These are phyloP conservation scores for Tetragnatha versicolor DNA, from an alignment of 1,140 invertebrate genomes.

Conservation along the genomic window DNA sequence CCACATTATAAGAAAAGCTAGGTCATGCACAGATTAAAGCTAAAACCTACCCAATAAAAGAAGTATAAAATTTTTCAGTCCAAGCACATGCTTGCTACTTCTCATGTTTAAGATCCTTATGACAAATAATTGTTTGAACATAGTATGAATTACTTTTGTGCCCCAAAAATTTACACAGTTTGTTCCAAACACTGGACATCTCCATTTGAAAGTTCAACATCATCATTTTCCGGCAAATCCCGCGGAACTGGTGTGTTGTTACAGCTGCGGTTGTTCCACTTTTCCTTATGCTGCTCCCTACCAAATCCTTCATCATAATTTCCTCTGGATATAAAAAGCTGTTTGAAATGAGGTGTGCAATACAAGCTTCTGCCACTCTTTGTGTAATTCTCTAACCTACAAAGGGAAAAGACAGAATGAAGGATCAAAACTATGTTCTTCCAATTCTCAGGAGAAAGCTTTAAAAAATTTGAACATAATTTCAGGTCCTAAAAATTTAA, in stretches of 20 bases:
- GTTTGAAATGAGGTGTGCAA: constrained; percentile 82
- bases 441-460: too few species aligned
- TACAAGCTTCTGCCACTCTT: constrained; percentile 73
- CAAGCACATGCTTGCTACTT: constrained; percentile 25
- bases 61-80: constrained; percentile 36
- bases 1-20: constrained; percentile 20
- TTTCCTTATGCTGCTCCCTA: constrained; percentile 65
- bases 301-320: constrained; percentile 84
- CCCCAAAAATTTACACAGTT: constrained; percentile 17
- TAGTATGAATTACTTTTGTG: neutral
- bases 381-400: constrained; percentile 55
- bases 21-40: constrained; percentile 42
- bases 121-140: constrained; percentile 28
- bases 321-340: constrained; percentile 82
- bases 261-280: constrained; percentile 62
- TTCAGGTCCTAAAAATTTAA: too few species aligned
- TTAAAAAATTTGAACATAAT: too few species aligned
- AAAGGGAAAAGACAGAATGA: neutral
- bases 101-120: constrained; percentile 11
- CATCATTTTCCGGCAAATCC: constrained; percentile 49
- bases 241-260: constrained; percentile 56
- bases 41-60: constrained; percentile 41
- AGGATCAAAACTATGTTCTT: too few species aligned
- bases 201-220: constrained; percentile 52
- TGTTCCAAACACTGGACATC: constrained; percentile 50